Evolutionary conservation across 2,113 vertebrate species (phyloP), one percentile per base, ranked within the genome.

Genomic region (Propithecus coquereli): DNA sequence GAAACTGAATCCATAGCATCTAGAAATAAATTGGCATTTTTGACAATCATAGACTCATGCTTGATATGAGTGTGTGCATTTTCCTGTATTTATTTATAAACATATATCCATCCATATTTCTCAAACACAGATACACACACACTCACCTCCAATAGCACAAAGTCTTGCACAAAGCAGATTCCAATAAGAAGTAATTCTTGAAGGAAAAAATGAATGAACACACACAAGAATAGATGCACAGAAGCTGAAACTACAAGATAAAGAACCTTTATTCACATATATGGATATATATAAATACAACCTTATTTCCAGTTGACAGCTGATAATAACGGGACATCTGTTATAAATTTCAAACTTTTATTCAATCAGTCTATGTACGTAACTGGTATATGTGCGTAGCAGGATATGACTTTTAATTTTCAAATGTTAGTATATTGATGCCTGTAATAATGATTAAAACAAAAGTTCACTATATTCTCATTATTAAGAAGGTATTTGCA

Each of bases 261-360:
- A 96, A 95, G 80, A 87, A 85, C 52, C 40, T 76, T 22, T 83
- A 91, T 95, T 81, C 52, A 57, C 54, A 93, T 83, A 94, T 57
- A 84, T 76, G 87, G 68, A 89, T 94, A 80, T 87, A 79, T 65
- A 93, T 97, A 98, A 97, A 97, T 97, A 96, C 73, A 96, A 96
- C 94, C 94, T 96, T 97, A 97, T 95, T 97, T 97, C 94, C 80
- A 95, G 40, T 92, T 97, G 94, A 95, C 77, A 90, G 91, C 70
- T 93, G 86, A 91, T 83, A 59, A 86, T 87, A 89, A 68, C 40
- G 80, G 54, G 95, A 94, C 95, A 96, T 97, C 93, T 98, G 97
- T 61, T 96, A 94, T 66, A 95, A 83, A 82, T 83, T 98, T 95
- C 61, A 90, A 71, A 89, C 81, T 91, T 95, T 77, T 91, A 94